A percentile compares a stretch with the other conserved stretches of the same genome.
Conservation (phyloP, 2,797 vertebrate genomes). For the Dromococcyx pavoninus region DNA sequence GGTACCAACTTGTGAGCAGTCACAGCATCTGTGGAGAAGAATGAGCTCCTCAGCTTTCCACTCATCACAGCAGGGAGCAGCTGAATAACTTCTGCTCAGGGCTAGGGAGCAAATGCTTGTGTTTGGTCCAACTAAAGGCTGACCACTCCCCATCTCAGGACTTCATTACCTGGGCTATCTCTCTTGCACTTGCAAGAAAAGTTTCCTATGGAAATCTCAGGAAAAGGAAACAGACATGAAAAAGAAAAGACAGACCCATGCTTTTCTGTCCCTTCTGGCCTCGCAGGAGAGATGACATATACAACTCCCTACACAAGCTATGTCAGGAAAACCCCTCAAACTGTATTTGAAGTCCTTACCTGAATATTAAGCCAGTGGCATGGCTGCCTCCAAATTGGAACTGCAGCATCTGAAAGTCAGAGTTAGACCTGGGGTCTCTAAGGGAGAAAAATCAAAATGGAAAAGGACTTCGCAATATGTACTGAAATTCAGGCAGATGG, state of each 20-base stretch:
- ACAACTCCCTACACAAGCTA: not conserved
- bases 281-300: not conserved
- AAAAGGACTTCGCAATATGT: not conserved
- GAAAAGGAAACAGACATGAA: not conserved
- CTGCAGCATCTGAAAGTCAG: not conserved
- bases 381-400: not conserved
- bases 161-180: not conserved
- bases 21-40: not conserved
- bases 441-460: not conserved
- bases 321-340: not conserved
- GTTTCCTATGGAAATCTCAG: not conserved
- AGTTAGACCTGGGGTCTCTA: not conserved
- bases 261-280: not conserved
- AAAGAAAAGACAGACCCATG: not conserved
- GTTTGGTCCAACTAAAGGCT: not conserved
- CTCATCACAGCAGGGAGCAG: not conserved
- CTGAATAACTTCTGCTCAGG: not conserved
- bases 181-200: not conserved
- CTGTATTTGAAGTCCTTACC: not conserved
- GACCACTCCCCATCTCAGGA: not conserved
- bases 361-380: not conserved
- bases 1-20: not conserved
- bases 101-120: rapidly evolving
- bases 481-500: not conserved
- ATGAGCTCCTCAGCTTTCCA: not conserved